These are phyloP conservation scores for Glossophaga mutica DNA, from an alignment of 2,797 vertebrate species.

Conservation along the genomic window DNA sequence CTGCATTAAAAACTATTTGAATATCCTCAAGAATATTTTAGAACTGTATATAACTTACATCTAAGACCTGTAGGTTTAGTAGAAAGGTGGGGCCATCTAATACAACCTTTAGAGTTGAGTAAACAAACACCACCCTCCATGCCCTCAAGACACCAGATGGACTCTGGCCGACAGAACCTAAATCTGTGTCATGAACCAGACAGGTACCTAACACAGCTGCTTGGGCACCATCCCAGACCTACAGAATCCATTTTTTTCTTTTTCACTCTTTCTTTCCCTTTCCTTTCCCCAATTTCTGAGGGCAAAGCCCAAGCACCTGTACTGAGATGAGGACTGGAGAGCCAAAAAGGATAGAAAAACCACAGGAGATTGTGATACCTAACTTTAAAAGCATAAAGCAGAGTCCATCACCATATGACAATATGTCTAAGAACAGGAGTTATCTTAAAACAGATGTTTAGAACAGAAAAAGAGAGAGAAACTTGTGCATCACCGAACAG, in stretches of 20 bases:
- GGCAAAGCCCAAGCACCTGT: not conserved
- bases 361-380: not conserved
- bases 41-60: not conserved
- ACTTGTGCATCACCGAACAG: not conserved
- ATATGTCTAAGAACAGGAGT: not conserved
- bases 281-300: not conserved
- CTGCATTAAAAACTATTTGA: not conserved
- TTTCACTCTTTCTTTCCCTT: not conserved
- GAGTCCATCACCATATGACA: not conserved
- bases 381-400: not conserved
- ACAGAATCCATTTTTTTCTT: not conserved
- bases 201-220: not conserved
- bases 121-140: not conserved
- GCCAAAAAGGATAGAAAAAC: not conserved
- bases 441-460: constrained; percentile 26
- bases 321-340: no score
- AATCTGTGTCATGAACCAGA: not conserved
- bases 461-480: not conserved
- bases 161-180: not conserved
- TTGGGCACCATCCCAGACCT: not conserved
- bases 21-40: not conserved
- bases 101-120: not conserved
- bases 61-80: not conserved
- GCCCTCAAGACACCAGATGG: not conserved
- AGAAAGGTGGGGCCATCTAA: not conserved